Evolutionary conservation across 2,888 invertebrate species (phyloP).

Genomic region (Hyppa rectilinea): DNA sequence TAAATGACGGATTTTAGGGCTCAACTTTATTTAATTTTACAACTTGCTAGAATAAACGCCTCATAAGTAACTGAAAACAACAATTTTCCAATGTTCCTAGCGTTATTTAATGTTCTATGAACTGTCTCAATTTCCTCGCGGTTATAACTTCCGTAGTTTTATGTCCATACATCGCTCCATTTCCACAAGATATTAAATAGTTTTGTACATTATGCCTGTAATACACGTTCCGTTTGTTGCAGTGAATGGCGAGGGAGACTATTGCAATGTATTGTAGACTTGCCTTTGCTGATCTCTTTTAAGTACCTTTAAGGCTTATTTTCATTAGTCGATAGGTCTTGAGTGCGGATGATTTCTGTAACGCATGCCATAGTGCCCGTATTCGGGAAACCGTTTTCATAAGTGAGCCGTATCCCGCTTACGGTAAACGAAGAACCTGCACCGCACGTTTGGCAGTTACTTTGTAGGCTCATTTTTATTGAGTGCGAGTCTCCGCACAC

Average conservation of each 20-base stretch:
- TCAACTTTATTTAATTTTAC: not conserved
- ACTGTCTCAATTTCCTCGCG: slow-evolving; percentile 51
- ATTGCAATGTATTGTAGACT: too few species aligned
- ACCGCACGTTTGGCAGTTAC: too few species aligned
- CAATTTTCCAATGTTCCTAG: slow-evolving; percentile 27
- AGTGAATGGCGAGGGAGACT: not conserved
- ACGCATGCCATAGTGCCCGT: too few species aligned
- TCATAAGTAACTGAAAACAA: slow-evolving; percentile 24
- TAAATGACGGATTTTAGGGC: not conserved
- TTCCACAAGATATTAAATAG: slow-evolving; percentile 42
- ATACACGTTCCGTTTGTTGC: slow-evolving; percentile 1
- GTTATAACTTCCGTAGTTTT: slow-evolving; percentile 44
- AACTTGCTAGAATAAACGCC: not conserved
- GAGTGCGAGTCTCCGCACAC: too few species aligned
- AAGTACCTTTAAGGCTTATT: too few species aligned
- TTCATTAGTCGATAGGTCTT: too few species aligned
- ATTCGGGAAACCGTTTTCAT: too few species aligned
- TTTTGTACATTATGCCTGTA: slow-evolving; percentile 14
- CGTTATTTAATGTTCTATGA: slow-evolving; percentile 26
- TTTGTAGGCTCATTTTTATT: too few species aligned
- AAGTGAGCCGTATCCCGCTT: too few species aligned
- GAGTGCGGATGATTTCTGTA: too few species aligned
- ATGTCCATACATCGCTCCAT: slow-evolving; percentile 30
- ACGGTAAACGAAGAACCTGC: too few species aligned
- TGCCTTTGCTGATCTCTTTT: too few species aligned